A percentile compares a stretch with the other conserved stretches of the same genome.
phyloP scores from a whole-genome alignment of 2,113 vertebrate species.

The Sigmodon hispidus region DNA sequence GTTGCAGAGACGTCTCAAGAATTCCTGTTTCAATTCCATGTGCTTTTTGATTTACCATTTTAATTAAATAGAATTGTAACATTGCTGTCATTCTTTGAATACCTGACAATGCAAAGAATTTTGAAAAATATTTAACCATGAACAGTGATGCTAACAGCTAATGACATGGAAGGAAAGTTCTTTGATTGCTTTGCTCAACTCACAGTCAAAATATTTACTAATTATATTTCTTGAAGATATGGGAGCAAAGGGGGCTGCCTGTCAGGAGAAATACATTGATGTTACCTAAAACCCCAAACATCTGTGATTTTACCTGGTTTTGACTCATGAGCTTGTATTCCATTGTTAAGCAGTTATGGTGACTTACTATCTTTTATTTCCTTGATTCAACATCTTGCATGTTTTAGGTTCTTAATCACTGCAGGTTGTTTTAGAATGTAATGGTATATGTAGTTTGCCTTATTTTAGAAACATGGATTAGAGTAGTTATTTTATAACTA shows the following conservation, averaged over 20 bases:
- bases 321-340: background rate
- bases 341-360: background rate
- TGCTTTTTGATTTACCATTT: conserved; percentile 18
- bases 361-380: background rate
- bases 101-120: background rate
- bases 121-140: conserved; percentile 22
- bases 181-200: background rate
- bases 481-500: background rate
- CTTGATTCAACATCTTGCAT: background rate
- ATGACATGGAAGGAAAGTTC: background rate
- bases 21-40: background rate
- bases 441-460: background rate
- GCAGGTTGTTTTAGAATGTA: conserved; percentile 18
- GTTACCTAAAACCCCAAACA: background rate
- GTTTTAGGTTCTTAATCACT: background rate
- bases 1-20: background rate
- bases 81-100: background rate
- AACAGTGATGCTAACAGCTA: background rate
- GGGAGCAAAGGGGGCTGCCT: background rate
- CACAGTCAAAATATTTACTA: background rate
- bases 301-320: background rate
- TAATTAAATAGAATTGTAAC: background rate
- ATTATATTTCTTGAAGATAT: background rate
- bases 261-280: background rate
- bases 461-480: conserved; percentile 41